These are phyloP conservation scores for Coracias cyanogaster DNA, from an alignment of 2,797 vertebrate genomes.

Conservation along the genomic window DNA sequence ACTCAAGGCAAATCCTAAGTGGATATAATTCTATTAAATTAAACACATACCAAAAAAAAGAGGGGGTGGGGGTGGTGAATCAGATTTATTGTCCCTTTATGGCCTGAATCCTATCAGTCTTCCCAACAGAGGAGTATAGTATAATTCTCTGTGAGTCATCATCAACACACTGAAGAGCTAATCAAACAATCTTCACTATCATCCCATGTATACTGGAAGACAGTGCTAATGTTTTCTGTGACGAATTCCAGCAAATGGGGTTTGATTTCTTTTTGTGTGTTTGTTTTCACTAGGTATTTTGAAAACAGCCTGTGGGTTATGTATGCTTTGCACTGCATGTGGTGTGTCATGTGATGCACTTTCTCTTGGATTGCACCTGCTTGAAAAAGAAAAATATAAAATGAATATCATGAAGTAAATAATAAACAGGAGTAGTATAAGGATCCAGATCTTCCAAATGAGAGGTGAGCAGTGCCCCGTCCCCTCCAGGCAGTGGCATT, in stretches of 20 bases:
- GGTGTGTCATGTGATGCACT: neutral
- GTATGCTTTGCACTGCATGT: neutral
- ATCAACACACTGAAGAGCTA: neutral
- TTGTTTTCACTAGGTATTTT: conserved; percentile 38
- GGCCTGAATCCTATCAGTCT: neutral
- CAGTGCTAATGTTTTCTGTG: rapidly evolving
- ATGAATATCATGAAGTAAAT: neutral
- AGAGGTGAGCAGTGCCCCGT: rapidly evolving
- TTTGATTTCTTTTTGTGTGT: neutral
- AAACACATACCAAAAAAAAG: neutral
- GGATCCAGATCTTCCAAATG: neutral
- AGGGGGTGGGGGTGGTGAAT: neutral
- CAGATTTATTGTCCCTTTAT: neutral
- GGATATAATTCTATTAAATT: neutral
- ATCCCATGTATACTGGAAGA: neutral
- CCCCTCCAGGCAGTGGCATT: too few relatives aligned
- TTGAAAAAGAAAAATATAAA: neutral
- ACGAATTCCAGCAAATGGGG: neutral
- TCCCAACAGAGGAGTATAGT: neutral
- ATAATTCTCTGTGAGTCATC: neutral
- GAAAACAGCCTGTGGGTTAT: neutral
- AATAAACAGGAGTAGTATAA: neutral
- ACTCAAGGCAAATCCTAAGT: neutral
- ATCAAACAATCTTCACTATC: neutral
- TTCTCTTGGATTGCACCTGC: neutral